Percentiles rank a stretch among this genome's conserved stretches.
Evolutionary conservation across 1,140 invertebrate species (phyloP).

Genomic region (Lepidurus arcticus): DNA sequence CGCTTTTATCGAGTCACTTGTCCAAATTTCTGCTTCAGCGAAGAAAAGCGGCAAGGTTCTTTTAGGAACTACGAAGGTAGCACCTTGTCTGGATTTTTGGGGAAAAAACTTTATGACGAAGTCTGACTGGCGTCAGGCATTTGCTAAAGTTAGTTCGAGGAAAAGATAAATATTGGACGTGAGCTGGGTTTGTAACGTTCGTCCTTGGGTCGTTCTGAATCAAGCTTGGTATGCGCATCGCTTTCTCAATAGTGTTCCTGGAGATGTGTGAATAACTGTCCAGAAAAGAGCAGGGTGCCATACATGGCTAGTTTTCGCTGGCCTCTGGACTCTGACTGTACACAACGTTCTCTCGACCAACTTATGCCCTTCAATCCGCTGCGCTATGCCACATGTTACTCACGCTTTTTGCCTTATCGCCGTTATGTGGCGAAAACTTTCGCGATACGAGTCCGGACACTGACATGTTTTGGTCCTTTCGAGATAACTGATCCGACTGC

Average conservation of each 20-base stretch:
- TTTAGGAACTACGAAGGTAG: too few species aligned
- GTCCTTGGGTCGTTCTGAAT: background rate
- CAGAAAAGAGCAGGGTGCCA: background rate
- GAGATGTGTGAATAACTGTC: background rate
- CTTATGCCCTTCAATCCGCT: background rate
- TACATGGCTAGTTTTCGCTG: background rate
- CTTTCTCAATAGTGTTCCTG: background rate
- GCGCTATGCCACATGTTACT: background rate
- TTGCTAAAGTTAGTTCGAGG: background rate
- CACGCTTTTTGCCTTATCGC: background rate
- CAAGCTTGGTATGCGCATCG: conserved; percentile 3
- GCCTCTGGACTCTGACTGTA: background rate
- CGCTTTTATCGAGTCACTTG: too few species aligned
- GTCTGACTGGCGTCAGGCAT: background rate
- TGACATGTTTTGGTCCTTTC: background rate
- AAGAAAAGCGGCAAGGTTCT: too few species aligned
- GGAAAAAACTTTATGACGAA: background rate
- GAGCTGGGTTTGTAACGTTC: background rate
- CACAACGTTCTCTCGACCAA: background rate
- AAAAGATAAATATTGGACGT: background rate
- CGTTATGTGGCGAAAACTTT: background rate
- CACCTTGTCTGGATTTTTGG: background rate
- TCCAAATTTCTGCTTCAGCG: too few species aligned
- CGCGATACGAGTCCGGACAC: background rate
- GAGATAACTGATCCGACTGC: background rate